A percentile compares a stretch with the other conserved stretches of the same genome.
phyloP scores from a whole-genome alignment of 2,113 vertebrate genomes.

The Xiphias gladius region DNA sequence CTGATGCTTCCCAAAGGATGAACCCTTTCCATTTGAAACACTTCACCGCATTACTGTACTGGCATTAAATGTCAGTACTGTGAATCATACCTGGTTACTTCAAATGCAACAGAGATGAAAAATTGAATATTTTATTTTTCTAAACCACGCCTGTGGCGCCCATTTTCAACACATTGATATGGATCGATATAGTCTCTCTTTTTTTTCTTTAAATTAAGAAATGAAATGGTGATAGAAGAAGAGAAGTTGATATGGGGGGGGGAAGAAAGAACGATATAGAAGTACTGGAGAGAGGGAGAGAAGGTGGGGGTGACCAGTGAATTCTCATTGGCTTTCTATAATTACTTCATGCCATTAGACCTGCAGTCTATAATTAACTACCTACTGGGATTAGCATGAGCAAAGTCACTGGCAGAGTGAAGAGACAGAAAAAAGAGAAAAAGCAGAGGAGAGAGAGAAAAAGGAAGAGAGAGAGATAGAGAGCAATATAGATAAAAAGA shows the following conservation, averaged over 20 bases:
- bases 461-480: background rate
- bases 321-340: constrained; percentile 73
- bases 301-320: constrained; percentile 56
- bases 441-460: background rate
- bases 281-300: constrained; percentile 23
- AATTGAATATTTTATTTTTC: background rate
- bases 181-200: background rate
- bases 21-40: background rate
- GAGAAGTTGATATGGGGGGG: background rate
- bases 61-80: constrained; percentile 11
- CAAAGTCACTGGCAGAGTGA: constrained; percentile 66
- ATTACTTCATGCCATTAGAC: constrained; percentile 79
- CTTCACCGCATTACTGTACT: background rate
- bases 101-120: background rate
- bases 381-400: constrained; percentile 75
- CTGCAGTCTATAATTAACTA: constrained; percentile 79
- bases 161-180: background rate
- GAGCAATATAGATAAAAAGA: background rate
- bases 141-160: background rate
- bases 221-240: background rate
- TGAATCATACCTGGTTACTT: constrained; percentile 11
- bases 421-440: constrained; percentile 19
- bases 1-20: constrained; percentile 1
- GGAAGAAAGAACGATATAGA: background rate
- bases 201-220: background rate